Percentiles rank a stretch among this genome's conserved stretches.
phyloP scores from a whole-genome alignment of 2,113 vertebrate genomes.

The Rhipidura dahli region DNA sequence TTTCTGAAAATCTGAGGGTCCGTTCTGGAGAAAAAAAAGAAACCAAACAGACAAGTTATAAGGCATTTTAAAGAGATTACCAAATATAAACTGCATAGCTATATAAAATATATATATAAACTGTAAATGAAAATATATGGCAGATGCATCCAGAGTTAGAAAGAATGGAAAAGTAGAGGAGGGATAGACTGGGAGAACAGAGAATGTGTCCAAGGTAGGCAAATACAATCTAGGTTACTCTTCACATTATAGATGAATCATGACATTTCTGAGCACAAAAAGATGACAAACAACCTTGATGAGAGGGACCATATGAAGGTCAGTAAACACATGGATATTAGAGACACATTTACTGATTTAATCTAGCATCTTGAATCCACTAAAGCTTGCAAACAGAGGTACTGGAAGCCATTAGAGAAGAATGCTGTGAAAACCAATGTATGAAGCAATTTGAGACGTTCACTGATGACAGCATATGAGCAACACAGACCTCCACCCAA shows the following conservation, averaged over 20 bases:
- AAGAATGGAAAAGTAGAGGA: not conserved
- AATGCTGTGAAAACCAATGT: constrained; percentile 2
- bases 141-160: not conserved
- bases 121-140: not conserved
- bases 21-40: not conserved
- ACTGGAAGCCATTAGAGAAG: constrained; percentile 27
- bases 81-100: not conserved
- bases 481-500: constrained; percentile 1
- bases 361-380: not conserved
- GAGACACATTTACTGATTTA: not conserved
- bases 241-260: not conserved
- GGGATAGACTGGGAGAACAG: not conserved
- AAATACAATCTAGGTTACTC: not conserved
- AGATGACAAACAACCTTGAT: not conserved
- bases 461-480: not conserved
- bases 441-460: constrained; percentile 14
- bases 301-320: not conserved
- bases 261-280: not conserved
- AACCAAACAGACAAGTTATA: too few relatives aligned
- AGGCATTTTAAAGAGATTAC: not conserved
- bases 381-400: not conserved
- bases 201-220: not conserved
- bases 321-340: not conserved
- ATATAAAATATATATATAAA: not conserved
- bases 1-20: not conserved